Evolutionary conservation across 2,113 vertebrate genomes (phyloP), one percentile per base, ranked within the genome.

Genomic region (Danionella cerebrum): DNA sequence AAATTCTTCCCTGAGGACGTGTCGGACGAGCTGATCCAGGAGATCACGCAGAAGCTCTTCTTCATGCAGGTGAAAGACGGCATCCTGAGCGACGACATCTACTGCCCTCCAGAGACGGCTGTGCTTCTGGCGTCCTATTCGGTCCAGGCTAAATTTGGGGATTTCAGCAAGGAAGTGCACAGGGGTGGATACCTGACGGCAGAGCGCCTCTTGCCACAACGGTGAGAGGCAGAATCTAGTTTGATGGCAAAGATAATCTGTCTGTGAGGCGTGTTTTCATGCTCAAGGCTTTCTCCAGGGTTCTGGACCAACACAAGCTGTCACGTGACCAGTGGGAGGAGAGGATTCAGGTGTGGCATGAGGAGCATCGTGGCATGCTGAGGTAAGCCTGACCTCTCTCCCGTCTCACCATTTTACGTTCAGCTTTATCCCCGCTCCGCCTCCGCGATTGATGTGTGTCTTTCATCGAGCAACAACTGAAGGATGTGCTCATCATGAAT

Each of bases 1-100:
- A 98, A 95, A 76, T 97, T 96, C 86, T 98, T 92, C 77, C 96
- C 96, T 0, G 96, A 98, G 69, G 96, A 98, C 0, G 94, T 98
- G 71, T 45, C 92, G 0, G 94, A 96, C 73, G 96, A 98, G 79
- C 87, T 98, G 73, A 96, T 97, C 82, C 96, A 98, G 84, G 94
- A 97, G 54, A 90, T 95, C 83, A 98, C 96, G 0, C 95, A 96
- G 87, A 97, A 94, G 86, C 91, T 98, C 1, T 98, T 97, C 85
- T 98, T 98, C 83, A 85, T 98, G 16, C 96, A 98, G 76, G 92
- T 97, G 79, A 98, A 98, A 79, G 96, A 98, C 1, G 77, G 82
- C 21, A 94, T 98, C 64, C 89, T 97, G 59, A 92, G 88, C 0
- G 96, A 98, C 3, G 93, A 97, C 75, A 89, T 95, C 57, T 98